Evolutionary conservation across 2,888 invertebrate genomes (phyloP).

Genomic region (Megamerina dolium): DNA sequence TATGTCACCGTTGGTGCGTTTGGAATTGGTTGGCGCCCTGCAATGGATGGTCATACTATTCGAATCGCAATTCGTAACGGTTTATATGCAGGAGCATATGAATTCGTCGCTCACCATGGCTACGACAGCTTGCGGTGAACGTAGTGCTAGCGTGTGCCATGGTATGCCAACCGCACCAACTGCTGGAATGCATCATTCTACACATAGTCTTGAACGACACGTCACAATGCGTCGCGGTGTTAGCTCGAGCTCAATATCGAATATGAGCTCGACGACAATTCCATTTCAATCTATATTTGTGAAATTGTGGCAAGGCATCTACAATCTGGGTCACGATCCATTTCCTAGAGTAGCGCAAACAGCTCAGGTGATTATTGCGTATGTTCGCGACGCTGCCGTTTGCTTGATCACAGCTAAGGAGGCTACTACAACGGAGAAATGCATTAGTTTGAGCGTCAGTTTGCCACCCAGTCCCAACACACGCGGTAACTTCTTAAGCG

Average conservation of each 20-base stretch:
- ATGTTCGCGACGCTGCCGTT: slow-evolving; percentile 63
- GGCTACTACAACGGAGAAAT: slow-evolving; percentile 43
- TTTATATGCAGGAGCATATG: slow-evolving; percentile 59
- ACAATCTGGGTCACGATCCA: slow-evolving; percentile 77
- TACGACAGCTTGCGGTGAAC: slow-evolving; percentile 23
- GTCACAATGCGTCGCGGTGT: slow-evolving; percentile 58
- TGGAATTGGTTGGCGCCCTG: slow-evolving; percentile 79
- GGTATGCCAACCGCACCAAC: slow-evolving; percentile 21
- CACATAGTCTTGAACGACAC: slow-evolving; percentile 49
- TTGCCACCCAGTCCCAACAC: slow-evolving; percentile 60
- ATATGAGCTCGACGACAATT: slow-evolving; percentile 40
- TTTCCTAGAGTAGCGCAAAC: slow-evolving; percentile 74
- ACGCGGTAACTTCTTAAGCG: slow-evolving; percentile 45
- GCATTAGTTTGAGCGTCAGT: slow-evolving; percentile 50
- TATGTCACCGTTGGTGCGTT: slow-evolving; percentile 81
- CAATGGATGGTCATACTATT: slow-evolving; percentile 82
- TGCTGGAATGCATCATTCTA: slow-evolving; percentile 28
- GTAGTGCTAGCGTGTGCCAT: slow-evolving; percentile 35
- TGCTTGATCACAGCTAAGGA: slow-evolving; percentile 47
- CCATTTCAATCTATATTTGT: slow-evolving; percentile 66
- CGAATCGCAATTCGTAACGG: slow-evolving; percentile 80
- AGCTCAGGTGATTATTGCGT: slow-evolving; percentile 70
- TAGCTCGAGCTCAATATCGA: slow-evolving; percentile 65
- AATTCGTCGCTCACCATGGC: slow-evolving; percentile 23
- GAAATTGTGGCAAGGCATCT: slow-evolving; percentile 81